Evolutionary conservation across 2,888 invertebrate species (phyloP).

Genomic region (Eucera pruinosa): DNA sequence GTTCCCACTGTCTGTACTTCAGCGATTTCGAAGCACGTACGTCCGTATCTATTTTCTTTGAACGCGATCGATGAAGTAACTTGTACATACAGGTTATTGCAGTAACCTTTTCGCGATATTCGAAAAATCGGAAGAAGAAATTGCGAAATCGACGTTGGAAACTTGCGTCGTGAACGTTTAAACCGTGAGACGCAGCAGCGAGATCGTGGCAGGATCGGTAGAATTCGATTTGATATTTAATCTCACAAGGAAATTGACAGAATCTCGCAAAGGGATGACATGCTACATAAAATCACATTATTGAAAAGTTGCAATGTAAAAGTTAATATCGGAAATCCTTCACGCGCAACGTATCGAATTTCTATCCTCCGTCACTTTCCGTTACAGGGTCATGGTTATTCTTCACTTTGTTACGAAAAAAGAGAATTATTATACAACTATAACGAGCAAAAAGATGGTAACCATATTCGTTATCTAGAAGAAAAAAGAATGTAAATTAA

Average conservation of each 20-base stretch:
- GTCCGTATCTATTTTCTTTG: not conserved
- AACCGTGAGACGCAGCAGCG: too few relatives aligned
- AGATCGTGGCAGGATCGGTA: too few relatives aligned
- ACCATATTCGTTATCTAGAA: too few relatives aligned
- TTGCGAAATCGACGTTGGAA: too few relatives aligned
- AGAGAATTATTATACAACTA: slow-evolving; percentile 5
- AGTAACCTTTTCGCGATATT: too few relatives aligned
- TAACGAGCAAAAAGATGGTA: not conserved
- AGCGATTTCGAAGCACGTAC: not conserved
- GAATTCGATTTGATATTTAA: slow-evolving; percentile 25
- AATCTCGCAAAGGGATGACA: slow-evolving; percentile 29
- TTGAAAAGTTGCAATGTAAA: slow-evolving; percentile 42
- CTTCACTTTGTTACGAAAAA: not conserved
- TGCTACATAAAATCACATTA: slow-evolving; percentile 26
- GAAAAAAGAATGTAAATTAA: too few relatives aligned
- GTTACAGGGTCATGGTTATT: not conserved
- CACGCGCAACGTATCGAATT: slow-evolving; percentile 40
- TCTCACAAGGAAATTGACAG: slow-evolving; percentile 28
- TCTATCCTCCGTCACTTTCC: not conserved
- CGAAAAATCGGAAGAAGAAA: too few relatives aligned
- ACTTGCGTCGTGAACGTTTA: too few relatives aligned
- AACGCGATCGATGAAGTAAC: not conserved
- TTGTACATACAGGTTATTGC: not conserved
- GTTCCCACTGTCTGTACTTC: too few relatives aligned
- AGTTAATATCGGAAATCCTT: slow-evolving; percentile 60